Conservation (phyloP, 2,888 invertebrate genomes). For the Chloroclysta siterata region DNA sequence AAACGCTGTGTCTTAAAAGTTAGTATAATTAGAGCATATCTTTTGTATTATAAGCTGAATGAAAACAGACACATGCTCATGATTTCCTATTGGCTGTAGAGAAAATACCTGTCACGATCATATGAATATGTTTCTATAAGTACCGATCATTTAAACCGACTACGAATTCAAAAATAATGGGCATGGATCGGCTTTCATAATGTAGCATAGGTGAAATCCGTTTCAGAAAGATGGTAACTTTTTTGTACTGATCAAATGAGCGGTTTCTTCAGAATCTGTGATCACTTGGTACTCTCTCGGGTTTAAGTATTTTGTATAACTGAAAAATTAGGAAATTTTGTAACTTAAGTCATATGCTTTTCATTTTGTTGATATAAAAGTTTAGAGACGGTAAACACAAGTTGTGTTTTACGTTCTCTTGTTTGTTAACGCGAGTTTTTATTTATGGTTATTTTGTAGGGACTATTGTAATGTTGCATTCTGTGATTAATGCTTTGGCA, state of each 20-base stretch:
- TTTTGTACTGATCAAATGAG: constrained; percentile 72
- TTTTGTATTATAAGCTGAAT: constrained; percentile 60
- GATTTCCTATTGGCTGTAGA: constrained; percentile 33
- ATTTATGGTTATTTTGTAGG: constrained; percentile 48
- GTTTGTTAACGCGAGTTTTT: constrained; percentile 8
- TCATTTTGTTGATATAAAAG: constrained; percentile 54
- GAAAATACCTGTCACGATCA: constrained; percentile 6
- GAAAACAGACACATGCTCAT: constrained; percentile 76
- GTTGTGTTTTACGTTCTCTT: constrained; percentile 5
- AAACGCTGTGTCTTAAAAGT: constrained; percentile 55
- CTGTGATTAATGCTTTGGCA: constrained; percentile 79
- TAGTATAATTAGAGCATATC: constrained; percentile 68
- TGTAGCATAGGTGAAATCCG: constrained; percentile 74
- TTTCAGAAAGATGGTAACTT: constrained; percentile 72
- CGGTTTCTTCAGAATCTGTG: constrained; percentile 82
- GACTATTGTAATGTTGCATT: constrained; percentile 55
- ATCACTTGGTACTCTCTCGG: constrained; percentile 84
- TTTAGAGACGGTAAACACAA: constrained; percentile 11
- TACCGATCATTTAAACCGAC: background rate
- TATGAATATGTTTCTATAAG: constrained; percentile 4
- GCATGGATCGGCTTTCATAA: constrained; percentile 74
- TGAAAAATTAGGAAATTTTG: constrained; percentile 61
- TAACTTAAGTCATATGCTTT: constrained; percentile 53
- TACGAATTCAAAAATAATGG: constrained; percentile 48
- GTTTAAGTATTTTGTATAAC: constrained; percentile 78